Evolutionary conservation across 2,797 vertebrate genomes (phyloP).

Genomic region (Lacerta agilis): DNA sequence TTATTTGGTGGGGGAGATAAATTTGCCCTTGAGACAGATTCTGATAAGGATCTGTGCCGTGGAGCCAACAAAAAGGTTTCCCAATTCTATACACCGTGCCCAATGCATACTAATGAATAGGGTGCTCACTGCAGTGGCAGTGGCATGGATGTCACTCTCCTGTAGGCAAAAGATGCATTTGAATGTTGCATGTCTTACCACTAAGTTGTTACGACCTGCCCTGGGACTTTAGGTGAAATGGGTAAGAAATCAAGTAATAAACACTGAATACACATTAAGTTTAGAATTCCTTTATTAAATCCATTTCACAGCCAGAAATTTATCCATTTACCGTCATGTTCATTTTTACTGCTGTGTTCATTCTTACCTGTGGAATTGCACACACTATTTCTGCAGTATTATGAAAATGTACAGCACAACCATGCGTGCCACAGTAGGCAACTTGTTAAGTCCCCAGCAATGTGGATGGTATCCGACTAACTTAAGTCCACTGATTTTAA

Average conservation of each 20-base stretch:
- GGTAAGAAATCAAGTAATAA: background rate
- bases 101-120: background rate
- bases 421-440: background rate
- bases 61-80: too few species aligned
- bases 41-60: too few species aligned
- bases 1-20: too few species aligned
- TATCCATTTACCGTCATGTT: background rate
- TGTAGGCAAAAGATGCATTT: background rate
- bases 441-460: background rate
- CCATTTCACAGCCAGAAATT: conserved; percentile 1
- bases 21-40: too few species aligned
- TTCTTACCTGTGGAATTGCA: background rate
- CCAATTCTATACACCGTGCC: too few species aligned
- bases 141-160: background rate
- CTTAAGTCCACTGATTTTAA: too few species aligned
- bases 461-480: too few species aligned
- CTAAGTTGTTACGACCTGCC: too few species aligned
- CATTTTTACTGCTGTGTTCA: background rate
- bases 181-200: background rate
- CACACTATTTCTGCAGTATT: background rate
- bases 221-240: too few species aligned
- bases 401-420: background rate
- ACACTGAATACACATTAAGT: background rate
- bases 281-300: conserved; percentile 14
- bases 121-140: background rate